Evolutionary conservation across 2,888 invertebrate species (phyloP), one percentile per base, ranked within the genome.

Genomic region (Chrysolina oricalcia): DNA sequence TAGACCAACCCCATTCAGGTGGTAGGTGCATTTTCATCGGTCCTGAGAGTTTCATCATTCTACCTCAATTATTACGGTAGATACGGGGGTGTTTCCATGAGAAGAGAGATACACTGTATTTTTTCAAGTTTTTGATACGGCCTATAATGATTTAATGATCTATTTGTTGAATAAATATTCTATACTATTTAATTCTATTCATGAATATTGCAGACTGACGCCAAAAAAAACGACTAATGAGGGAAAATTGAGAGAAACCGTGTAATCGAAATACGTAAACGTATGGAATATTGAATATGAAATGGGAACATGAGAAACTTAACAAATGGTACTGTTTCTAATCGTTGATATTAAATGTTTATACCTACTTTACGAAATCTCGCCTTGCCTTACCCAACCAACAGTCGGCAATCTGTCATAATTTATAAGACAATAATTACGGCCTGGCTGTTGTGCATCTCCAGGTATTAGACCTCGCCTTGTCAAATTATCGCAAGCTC

Each of bases 341-440:
- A 53, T 53, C 53, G 13, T 17, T 21, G 53, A 53, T 53, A 53
- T 19, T 53, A 17, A 19, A 19, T 21, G 53, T 53, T 53, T 13
- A 21, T 53, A 13, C 53, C 53, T 21, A 21, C 13, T 53, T 53
- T 53, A 21, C 53, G 53, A 53, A 53, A 53, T 53, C 21, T 53
- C 21, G 53, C 3, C 19, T 56, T 23, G 56, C 59, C 59, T 59
- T 59, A 27, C 27, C 59, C 59, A 59, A 59, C 59, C 59, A 59
- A 59, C 59, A 59, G 59, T 35, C 27, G 59, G 59, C 59, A 27
- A 35, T 59, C 59, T 59, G 15, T 35, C 23, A 59, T 59, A 35
- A 59, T 59, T 59, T 59, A 35, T 59, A 59, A 59, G 23, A 59
- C n/a, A 35, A 59, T 59, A 59, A 59, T 59, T 59, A 27, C 59